Evolutionary conservation across 2,113 vertebrate genomes (phyloP).

Genomic region (Mungos mungo): DNA sequence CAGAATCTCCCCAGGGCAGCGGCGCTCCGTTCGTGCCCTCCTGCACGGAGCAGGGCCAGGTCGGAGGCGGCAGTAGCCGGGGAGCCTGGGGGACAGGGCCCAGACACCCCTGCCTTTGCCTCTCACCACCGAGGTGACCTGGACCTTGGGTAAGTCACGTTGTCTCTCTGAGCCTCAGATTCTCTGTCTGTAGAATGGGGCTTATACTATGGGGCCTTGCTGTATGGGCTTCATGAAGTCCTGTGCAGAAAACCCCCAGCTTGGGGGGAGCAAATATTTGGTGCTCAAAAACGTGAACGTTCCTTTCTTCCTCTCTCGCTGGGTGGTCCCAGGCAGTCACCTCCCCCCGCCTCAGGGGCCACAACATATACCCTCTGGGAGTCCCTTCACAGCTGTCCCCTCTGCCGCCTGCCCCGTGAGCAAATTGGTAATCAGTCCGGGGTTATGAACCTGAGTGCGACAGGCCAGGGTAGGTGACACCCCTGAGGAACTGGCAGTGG

Average conservation of each 20-base stretch:
- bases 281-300: neutral
- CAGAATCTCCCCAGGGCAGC: rapidly evolving
- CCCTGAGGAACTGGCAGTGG: rapidly evolving
- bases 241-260: neutral
- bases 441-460: rapidly evolving
- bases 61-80: no score
- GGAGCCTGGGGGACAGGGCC: rapidly evolving
- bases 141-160: neutral
- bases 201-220: neutral
- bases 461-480: neutral
- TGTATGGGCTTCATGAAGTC: neutral
- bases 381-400: neutral
- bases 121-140: neutral
- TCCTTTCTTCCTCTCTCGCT: neutral
- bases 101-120: neutral
- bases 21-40: rapidly evolving
- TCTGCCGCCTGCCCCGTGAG: rapidly evolving
- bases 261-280: neutral
- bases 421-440: neutral
- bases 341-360: neutral
- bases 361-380: neutral
- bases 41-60: rapidly evolving
- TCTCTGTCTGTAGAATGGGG: neutral
- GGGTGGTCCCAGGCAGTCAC: neutral
- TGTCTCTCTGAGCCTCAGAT: neutral